Conservation (phyloP, 1,140 invertebrate genomes). For the Octopus sinensis region DNA sequence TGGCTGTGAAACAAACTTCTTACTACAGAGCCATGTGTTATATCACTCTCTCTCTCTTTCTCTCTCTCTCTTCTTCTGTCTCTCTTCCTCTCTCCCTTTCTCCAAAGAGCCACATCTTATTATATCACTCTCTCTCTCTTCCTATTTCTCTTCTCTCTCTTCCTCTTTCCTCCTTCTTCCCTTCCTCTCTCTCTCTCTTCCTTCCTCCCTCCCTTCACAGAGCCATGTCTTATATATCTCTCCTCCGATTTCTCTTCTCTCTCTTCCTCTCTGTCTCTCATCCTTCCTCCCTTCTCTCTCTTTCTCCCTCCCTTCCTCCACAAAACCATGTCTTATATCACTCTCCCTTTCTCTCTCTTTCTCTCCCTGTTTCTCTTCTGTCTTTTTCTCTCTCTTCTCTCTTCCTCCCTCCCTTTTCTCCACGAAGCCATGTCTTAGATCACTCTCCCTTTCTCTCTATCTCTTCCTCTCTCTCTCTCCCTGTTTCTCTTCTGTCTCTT, state of each 20-base stretch:
- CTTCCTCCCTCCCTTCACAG: background rate
- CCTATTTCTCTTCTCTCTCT: background rate
- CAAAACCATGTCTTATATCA: background rate
- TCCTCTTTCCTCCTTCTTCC: background rate
- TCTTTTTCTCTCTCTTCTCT: background rate
- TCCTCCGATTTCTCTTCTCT: background rate
- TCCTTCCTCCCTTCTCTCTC: conserved; percentile 12
- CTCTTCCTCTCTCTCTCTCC: background rate
- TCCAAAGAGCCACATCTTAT: background rate
- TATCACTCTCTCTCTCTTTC: background rate
- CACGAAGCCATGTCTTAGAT: too few relatives aligned
- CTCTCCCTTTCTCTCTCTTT: background rate
- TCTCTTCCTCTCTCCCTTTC: background rate
- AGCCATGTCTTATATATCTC: background rate
- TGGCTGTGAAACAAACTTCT: too few relatives aligned
- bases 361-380: background rate
- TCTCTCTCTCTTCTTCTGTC: too few relatives aligned
- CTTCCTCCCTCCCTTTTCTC: background rate
- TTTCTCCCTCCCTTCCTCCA: background rate
- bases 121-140: background rate
- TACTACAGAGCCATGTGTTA: too few relatives aligned
- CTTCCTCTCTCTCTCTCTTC: background rate
- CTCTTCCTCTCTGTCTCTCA: background rate
- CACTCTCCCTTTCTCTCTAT: background rate
- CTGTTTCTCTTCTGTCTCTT: background rate